Evolutionary conservation across 2,113 vertebrate genomes (phyloP).

Genomic region (Chunga burmeisteri): DNA sequence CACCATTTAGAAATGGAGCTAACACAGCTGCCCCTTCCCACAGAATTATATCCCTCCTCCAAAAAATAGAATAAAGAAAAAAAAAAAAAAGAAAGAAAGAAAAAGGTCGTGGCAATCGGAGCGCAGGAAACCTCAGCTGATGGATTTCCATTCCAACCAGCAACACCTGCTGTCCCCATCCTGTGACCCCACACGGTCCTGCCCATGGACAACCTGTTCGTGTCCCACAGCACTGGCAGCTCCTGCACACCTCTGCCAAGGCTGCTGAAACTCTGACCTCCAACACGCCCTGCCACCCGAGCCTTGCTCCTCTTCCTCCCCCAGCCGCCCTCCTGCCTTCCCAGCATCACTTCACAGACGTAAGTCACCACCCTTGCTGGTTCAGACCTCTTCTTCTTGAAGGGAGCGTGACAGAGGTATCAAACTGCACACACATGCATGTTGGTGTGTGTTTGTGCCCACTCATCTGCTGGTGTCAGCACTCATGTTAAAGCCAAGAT

Average conservation of each 20-base stretch:
- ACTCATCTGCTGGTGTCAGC: background rate
- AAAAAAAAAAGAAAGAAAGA: background rate
- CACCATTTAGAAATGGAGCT: background rate
- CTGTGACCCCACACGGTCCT: background rate
- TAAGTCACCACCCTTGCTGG: background rate
- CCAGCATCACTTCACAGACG: background rate
- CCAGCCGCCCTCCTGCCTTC: background rate
- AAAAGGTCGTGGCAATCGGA: background rate
- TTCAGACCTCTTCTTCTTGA: background rate
- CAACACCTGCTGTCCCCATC: conserved; percentile 41
- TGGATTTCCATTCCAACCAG: background rate
- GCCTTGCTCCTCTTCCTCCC: background rate
- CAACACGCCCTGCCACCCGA: background rate
- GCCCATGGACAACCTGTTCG: background rate
- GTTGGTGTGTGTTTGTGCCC: too few species aligned
- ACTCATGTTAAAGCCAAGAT: background rate
- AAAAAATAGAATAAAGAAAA: background rate
- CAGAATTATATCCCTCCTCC: background rate
- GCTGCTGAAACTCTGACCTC: background rate
- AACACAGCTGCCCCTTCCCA: background rate
- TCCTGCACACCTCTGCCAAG: background rate
- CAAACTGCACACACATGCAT: rapidly evolving
- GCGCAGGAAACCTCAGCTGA: background rate
- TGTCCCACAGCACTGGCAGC: background rate
- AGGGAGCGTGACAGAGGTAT: background rate